A percentile compares a stretch with the other conserved stretches of the same genome.
Evolutionary conservation across 2,888 invertebrate genomes (phyloP).

Genomic region (Plebejus anna): DNA sequence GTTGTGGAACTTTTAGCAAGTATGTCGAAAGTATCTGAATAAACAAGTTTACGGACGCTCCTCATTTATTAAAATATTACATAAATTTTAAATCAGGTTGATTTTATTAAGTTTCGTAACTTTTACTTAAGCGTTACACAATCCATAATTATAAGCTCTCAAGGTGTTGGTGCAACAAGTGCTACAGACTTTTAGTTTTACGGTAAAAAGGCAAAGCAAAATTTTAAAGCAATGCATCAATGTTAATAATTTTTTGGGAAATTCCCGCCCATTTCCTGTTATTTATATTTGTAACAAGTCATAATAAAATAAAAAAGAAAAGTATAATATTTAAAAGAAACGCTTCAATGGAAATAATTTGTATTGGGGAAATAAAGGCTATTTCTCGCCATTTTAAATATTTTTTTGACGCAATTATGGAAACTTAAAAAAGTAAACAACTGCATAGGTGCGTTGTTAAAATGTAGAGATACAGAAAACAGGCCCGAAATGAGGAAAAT

Average conservation of each 20-base stretch:
- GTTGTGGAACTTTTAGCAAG: not conserved
- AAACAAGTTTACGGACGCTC: slow-evolving; percentile 4
- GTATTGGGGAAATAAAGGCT: not conserved
- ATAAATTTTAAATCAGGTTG: slow-evolving; percentile 18
- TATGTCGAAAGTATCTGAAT: slow-evolving; percentile 7
- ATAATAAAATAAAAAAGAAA: too few relatives aligned
- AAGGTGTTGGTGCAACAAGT: not conserved
- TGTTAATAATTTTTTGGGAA: not conserved
- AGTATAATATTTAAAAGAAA: not conserved
- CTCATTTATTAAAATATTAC: not conserved
- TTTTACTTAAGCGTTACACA: not conserved
- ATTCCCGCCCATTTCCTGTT: not conserved
- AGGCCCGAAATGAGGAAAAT: not conserved
- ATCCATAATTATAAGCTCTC: slow-evolving; percentile 14
- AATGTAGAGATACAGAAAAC: not conserved
- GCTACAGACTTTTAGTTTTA: not conserved
- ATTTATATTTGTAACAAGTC: too few relatives aligned
- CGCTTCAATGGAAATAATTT: not conserved
- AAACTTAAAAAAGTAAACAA: not conserved
- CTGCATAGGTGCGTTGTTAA: not conserved
- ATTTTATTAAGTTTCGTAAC: slow-evolving; percentile 8
- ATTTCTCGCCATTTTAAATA: not conserved
- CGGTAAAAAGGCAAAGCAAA: not conserved
- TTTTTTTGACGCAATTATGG: not conserved
- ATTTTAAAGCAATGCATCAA: not conserved